Evolutionary conservation across 2,888 invertebrate species (phyloP).

Genomic region (Mythimna lalbum): DNA sequence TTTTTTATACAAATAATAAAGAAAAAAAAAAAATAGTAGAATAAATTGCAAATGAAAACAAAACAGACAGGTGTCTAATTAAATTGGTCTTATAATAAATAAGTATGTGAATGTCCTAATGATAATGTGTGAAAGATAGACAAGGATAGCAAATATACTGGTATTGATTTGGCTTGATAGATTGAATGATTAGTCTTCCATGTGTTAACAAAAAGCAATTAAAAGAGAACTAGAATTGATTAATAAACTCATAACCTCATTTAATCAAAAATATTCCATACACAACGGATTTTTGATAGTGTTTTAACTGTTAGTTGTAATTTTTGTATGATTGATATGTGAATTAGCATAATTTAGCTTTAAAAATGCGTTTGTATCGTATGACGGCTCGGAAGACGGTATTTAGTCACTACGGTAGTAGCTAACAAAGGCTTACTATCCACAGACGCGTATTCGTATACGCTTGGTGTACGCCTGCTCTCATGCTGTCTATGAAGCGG

Average conservation of each 20-base stretch:
- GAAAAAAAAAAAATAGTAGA: no score
- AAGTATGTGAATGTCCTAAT: background rate
- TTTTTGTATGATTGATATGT: background rate
- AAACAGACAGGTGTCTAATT: background rate
- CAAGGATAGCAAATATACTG: background rate
- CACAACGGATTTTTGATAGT: background rate
- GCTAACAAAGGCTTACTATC: no score
- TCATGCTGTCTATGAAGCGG: no score
- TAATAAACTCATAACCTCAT: background rate
- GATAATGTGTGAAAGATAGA: background rate
- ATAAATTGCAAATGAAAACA: no score
- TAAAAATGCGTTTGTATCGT: background rate
- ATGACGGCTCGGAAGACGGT: no score
- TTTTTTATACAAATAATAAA: no score
- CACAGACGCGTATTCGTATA: no score
- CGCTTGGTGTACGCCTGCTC: no score
- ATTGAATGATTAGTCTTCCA: constrained; percentile 17
- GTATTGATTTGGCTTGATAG: constrained; percentile 1
- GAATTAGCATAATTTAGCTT: background rate
- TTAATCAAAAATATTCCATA: background rate
- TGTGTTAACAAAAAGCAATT: constrained; percentile 16
- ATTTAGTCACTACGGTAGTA: no score
- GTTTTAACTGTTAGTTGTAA: background rate
- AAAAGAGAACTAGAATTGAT: background rate
- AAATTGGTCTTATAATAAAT: constrained; percentile 2